Conservation (phyloP, 2,888 invertebrate genomes). For the Aleiodes alternator region DNA sequence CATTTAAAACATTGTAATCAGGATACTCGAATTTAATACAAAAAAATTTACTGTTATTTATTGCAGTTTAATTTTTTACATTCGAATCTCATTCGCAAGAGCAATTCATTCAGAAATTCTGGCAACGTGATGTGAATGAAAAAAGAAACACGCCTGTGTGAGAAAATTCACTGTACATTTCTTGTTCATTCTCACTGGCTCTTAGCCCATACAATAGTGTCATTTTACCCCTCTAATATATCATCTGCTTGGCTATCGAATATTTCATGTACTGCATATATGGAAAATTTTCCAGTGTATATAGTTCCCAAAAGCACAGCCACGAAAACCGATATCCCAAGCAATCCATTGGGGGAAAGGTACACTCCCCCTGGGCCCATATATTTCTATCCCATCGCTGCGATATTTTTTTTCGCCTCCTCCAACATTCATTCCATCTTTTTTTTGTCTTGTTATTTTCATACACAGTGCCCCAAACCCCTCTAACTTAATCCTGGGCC, state of each 20-base stretch:
- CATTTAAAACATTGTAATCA: not conserved
- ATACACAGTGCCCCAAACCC: not conserved
- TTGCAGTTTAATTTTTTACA: not conserved
- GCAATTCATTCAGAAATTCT: constrained; percentile 23
- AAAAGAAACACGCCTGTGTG: not conserved
- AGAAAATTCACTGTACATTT: not conserved
- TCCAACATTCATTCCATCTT: not conserved
- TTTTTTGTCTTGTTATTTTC: constrained; percentile 2
- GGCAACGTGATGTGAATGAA: not conserved
- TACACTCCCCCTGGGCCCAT: constrained; percentile 37
- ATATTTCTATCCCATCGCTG: constrained; percentile 35
- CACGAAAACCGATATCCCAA: constrained; percentile 37
- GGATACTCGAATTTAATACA: not conserved
- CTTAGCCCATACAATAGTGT: constrained; percentile 14
- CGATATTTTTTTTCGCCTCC: not conserved
- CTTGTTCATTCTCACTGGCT: constrained; percentile 29
- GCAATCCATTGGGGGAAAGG: constrained; percentile 33
- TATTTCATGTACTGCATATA: constrained; percentile 23
- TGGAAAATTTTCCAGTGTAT: constrained; percentile 29
- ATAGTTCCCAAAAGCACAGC: constrained; percentile 22
- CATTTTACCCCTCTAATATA: constrained; percentile 6
- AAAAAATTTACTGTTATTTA: not conserved
- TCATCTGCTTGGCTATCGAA: constrained; percentile 34
- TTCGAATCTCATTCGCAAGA: too few relatives aligned
- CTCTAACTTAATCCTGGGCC: constrained; percentile 40